These are phyloP conservation scores for Leiothrix lutea DNA, from an alignment of 2,113 vertebrate species.

Conservation along the genomic window DNA sequence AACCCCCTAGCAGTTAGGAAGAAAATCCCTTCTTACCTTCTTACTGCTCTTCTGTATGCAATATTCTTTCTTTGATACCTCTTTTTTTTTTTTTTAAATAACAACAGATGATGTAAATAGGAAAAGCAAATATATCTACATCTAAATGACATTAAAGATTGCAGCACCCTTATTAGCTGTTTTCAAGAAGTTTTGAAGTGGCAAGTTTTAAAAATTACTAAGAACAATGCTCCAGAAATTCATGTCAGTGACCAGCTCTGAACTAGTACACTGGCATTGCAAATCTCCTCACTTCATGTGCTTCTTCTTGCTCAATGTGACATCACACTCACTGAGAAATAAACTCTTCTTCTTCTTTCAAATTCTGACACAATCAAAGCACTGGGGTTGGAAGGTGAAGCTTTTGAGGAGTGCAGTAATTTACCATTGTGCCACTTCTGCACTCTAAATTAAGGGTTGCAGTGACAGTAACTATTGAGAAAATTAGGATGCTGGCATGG, in stretches of 20 bases:
- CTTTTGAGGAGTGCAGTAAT: constrained; percentile 3
- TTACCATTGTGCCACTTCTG: constrained; percentile 27
- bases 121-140: neutral
- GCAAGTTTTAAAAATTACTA: constrained; percentile 7
- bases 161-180: neutral
- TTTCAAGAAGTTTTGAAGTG: constrained; percentile 13
- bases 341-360: constrained; percentile 31
- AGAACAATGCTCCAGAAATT: constrained; percentile 1
- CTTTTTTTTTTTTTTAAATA: neutral
- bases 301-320: neutral
- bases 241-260: constrained; percentile 19
- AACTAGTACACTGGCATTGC: constrained; percentile 29
- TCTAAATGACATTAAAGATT: neutral
- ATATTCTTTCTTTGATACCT: neutral
- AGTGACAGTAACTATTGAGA: constrained; percentile 45
- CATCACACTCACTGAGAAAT: constrained; percentile 38
- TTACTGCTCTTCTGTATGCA: neutral
- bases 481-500: constrained; percentile 19
- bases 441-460: constrained; percentile 63
- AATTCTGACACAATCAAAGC: neutral
- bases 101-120: neutral
- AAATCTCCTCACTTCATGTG: constrained; percentile 42
- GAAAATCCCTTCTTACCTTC: neutral
- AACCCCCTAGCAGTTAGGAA: neutral
- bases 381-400: neutral